Evolutionary conservation across 2,113 vertebrate genomes (phyloP).

Genomic region (Chaetura pelagica): DNA sequence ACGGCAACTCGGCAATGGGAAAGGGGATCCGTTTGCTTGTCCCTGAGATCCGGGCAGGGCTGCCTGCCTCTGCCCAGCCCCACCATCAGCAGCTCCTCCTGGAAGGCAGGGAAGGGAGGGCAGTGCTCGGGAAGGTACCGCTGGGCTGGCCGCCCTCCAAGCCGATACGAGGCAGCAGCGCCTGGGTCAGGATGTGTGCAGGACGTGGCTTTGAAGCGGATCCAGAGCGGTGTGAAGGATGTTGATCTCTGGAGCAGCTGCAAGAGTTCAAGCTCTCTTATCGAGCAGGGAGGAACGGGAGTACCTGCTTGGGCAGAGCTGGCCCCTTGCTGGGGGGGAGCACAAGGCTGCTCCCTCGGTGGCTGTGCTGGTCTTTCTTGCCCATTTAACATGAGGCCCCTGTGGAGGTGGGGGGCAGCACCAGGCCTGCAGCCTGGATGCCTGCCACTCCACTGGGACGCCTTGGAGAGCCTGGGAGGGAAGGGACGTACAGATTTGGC

Average conservation of each 20-base stretch:
- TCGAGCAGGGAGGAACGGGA: background rate
- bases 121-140: background rate
- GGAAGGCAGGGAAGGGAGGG: too few relatives aligned
- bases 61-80: background rate
- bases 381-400: fast-evolving
- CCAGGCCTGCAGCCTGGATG: background rate
- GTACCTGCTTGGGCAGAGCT: background rate
- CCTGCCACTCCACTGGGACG: background rate
- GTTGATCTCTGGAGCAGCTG: background rate
- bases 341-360: background rate
- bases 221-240: background rate
- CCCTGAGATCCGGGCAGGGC: background rate
- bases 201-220: constrained; percentile 28
- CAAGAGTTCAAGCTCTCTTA: constrained; percentile 26
- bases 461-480: background rate
- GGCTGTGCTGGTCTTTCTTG: background rate
- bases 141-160: constrained; percentile 6
- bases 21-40: background rate
- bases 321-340: background rate
- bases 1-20: background rate
- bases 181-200: constrained; percentile 35
- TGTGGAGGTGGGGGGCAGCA: background rate
- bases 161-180: background rate
- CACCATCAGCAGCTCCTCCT: background rate
- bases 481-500: background rate